Base-by-base conservation (phyloP, 2,113 vertebrate species). In the Dendrocopos noguchii region DNA sequence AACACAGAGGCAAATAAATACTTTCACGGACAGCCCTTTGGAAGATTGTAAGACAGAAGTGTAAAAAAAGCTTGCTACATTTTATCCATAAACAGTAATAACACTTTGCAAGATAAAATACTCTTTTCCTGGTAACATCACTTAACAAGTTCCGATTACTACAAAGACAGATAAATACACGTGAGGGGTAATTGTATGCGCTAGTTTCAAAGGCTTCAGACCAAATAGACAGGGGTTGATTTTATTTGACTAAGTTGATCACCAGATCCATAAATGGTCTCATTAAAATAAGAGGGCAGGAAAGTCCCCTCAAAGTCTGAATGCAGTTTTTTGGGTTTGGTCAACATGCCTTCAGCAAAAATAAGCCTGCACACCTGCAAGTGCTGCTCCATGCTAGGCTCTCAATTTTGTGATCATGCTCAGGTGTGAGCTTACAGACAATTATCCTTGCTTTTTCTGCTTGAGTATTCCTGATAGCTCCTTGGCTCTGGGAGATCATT, bases 381-480 rank as follows among this genome's bases (percentile, higher is more conserved):
- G 70, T 72, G 70, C 55, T 92, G 59, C 77, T 90, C 74, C 1
- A 1, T 24, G 55, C 59, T 52, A 29, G 57, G 70, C 66, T 80
- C 86, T 88, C 80, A 79, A 73, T 90, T 93, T 66, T 63, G 44
- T 68, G 33, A 34, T 88, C 3, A 2, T 63, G 78, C 75, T 87
- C 79, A 78, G 89, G 79, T 95, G 85, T 80, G 84, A 92, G 76
- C 80, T 93, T 73, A 88, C 46, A 84, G 86, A 85, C 59, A 81
- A 90, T 79, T 81, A 70, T 70, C 52, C 46, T 55, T 57, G 47
- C n/a, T 57, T 63, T 44, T 92, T 79, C 84, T 87, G 80, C 80
- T 61, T 75, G 17, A 57, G 50, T 31, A 19, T 72, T 81, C 74
- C 63, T 88, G 60, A 67, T 42, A 78, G 73, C 36, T 59, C 52